A percentile compares a stretch with the other conserved stretches of the same genome.
Conservation (phyloP, 2,113 vertebrate genomes). For the Epinephelus lanceolatus region DNA sequence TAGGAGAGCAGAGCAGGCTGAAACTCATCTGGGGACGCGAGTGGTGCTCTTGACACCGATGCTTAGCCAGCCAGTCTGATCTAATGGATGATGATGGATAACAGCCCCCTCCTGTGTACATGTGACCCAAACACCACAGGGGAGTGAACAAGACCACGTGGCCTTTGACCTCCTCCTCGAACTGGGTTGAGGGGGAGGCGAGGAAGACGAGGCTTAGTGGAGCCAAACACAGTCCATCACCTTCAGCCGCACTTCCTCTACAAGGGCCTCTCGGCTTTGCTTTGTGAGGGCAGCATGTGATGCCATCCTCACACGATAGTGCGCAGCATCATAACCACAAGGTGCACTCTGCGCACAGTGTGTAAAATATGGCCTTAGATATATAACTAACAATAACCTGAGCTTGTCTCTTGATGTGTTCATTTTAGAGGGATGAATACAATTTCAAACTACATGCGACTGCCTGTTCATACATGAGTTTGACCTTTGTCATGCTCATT, state of each 20-base stretch:
- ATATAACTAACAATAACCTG: background rate
- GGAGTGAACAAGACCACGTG: slow-evolving; percentile 56
- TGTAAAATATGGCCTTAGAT: background rate
- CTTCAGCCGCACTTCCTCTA: slow-evolving; percentile 44
- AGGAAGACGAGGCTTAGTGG: slow-evolving; percentile 16
- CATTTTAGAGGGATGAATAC: background rate
- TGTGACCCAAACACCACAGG: slow-evolving; percentile 69
- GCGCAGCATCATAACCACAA: background rate
- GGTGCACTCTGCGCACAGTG: background rate
- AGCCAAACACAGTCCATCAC: slow-evolving; percentile 65
- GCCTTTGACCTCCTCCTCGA: slow-evolving; percentile 50
- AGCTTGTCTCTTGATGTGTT: background rate
- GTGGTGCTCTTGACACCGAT: slow-evolving; percentile 31
- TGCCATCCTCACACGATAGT: background rate
- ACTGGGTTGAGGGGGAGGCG: slow-evolving; percentile 24
- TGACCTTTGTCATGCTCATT: background rate
- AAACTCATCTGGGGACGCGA: slow-evolving; percentile 15
- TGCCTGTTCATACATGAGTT: background rate
- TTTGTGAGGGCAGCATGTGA: slow-evolving; percentile 26
- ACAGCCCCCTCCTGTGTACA: slow-evolving; percentile 51
- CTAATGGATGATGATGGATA: slow-evolving; percentile 71
- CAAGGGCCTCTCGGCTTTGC: slow-evolving; percentile 10
- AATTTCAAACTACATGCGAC: background rate
- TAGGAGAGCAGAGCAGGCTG: slow-evolving; percentile 7
- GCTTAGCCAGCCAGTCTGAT: slow-evolving; percentile 45